Conservation (phyloP, 2,113 vertebrate species). For the Noturus placidus region DNA sequence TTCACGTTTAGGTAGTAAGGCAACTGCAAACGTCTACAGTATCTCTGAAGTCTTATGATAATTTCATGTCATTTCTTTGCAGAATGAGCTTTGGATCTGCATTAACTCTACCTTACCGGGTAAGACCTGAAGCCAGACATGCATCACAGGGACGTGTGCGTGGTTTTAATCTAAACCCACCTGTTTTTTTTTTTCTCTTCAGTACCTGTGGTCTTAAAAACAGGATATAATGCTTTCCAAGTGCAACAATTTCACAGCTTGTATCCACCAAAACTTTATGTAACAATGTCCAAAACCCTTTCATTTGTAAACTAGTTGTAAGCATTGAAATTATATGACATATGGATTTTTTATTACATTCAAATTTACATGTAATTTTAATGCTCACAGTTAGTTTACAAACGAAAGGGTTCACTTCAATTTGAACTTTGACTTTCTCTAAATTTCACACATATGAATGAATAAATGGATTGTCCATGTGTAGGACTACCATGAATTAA, state of each 20-base stretch:
- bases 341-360: no score
- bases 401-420: no score
- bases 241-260: conserved; percentile 33
- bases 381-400: no score
- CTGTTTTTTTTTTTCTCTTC: conserved; percentile 5
- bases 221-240: conserved; percentile 43
- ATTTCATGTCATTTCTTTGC: conserved; percentile 49
- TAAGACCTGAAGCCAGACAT: conserved; percentile 65
- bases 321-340: no score
- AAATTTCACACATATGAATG: no score
- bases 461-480: no score
- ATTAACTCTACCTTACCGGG: conserved; percentile 97
- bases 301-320: no score
- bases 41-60: neutral
- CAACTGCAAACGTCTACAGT: neutral
- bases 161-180: conserved; percentile 21
- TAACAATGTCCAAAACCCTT: conserved; percentile 11
- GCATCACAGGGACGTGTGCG: conserved; percentile 13
- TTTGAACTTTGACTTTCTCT: no score
- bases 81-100: conserved; percentile 95
- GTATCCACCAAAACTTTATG: conserved; percentile 27
- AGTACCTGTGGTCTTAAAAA: conserved; percentile 24
- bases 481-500: no score
- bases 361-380: no score
- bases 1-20: neutral